Percentiles rank a stretch among this genome's conserved stretches.
These are phyloP conservation scores for Caenorhabditis sp. DNA, from an alignment of 2,888 invertebrate genomes.

Conservation along the genomic window DNA sequence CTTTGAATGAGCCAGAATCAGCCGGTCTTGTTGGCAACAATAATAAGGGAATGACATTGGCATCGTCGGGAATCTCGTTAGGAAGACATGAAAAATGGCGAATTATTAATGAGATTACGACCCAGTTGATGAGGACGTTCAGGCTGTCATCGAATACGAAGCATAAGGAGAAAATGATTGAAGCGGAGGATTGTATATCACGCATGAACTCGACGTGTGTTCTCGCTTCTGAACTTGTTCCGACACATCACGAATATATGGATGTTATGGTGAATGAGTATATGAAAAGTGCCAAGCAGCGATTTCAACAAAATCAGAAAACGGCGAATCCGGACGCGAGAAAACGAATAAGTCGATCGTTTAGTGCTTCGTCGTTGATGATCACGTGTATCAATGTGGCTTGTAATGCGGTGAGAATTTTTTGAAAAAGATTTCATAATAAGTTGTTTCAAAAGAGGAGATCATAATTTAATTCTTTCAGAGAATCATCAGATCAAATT, in stretches of 20 bases:
- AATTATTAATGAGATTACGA: conserved; percentile 52
- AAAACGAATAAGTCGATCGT: conserved; percentile 66
- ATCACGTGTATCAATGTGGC: conserved; percentile 65
- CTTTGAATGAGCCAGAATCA: neutral
- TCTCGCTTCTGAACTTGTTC: conserved; percentile 61
- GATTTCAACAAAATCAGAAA: conserved; percentile 48
- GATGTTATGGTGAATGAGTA: conserved; percentile 65
- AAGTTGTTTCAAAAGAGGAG: too few relatives aligned
- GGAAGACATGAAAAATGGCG: conserved; percentile 48
- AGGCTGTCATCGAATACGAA: conserved; percentile 32
- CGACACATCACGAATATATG: conserved; percentile 66
- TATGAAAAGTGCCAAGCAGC: conserved; percentile 59
- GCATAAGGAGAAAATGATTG: conserved; percentile 46
- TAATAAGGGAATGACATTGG: conserved; percentile 41
- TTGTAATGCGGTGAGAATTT: conserved; percentile 52
- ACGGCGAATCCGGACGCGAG: conserved; percentile 34
- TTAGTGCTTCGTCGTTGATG: conserved; percentile 61
- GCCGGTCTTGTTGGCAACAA: neutral
- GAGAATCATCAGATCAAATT: too few relatives aligned
- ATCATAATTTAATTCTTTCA: too few relatives aligned
- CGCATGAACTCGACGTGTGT: conserved; percentile 60
- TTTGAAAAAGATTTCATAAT: too few relatives aligned
- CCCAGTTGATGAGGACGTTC: conserved; percentile 47
- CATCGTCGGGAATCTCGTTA: conserved; percentile 30
- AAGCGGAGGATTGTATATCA: conserved; percentile 53